Percentiles rank a stretch among this genome's conserved stretches.
Conservation (phyloP, 2,888 invertebrate species). For the Xylocampa areola region DNA sequence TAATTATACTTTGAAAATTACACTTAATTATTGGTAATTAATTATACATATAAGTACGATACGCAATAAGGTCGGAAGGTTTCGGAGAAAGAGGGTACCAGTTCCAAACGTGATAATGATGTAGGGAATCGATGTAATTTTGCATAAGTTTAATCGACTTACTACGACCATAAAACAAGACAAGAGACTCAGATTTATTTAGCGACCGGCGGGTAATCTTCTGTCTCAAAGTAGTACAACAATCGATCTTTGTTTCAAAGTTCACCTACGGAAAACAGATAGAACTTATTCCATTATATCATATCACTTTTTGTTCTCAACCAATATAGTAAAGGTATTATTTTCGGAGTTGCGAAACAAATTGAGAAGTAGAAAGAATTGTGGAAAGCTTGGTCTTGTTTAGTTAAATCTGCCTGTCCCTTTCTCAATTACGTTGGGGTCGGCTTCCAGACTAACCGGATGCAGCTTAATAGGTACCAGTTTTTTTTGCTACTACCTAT, state of each 20-base stretch:
- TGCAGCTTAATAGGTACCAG: no score
- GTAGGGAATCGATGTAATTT: constrained; percentile 40
- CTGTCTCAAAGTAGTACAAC: constrained; percentile 3
- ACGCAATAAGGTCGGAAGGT: no score
- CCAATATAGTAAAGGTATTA: neutral
- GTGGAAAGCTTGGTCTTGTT: no score
- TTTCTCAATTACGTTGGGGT: no score
- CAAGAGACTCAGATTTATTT: constrained; percentile 48
- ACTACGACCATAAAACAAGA: constrained; percentile 35
- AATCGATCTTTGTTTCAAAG: constrained; percentile 28
- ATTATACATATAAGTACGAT: no score
- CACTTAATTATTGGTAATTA: no score
- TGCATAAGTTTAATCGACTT: constrained; percentile 25
- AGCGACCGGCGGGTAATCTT: constrained; percentile 33
- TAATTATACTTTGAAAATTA: no score
- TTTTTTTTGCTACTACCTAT: no score
- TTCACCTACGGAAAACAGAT: constrained; percentile 4
- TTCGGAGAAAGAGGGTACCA: constrained; percentile 5
- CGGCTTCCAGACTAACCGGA: no score
- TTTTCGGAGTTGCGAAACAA: no score
- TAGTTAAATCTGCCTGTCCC: no score
- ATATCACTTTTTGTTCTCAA: neutral
- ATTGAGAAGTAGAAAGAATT: no score
- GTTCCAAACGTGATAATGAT: constrained; percentile 10
- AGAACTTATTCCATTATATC: constrained; percentile 3